Percentiles rank a stretch among this genome's conserved stretches.
Evolutionary conservation across 37 sponge, comb jelly and placozoan species (phyloP).

Genomic region (Halichondria panicea): DNA sequence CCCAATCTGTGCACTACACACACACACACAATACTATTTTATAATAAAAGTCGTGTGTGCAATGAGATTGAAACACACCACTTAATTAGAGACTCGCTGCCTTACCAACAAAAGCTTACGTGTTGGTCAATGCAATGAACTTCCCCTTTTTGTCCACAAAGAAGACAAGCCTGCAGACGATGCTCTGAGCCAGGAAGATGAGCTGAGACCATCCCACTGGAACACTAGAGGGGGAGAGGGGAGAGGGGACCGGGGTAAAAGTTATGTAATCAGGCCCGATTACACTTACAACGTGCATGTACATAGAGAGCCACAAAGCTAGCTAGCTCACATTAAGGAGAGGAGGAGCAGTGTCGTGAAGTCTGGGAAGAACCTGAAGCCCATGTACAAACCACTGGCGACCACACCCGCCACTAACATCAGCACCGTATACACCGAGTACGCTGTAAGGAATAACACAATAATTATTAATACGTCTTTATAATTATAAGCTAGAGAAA

Average conservation of each 20-base stretch:
- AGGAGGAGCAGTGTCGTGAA: background rate
- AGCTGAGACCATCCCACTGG: background rate
- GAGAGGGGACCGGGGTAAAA: background rate
- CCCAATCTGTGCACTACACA: background rate
- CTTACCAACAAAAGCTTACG: background rate
- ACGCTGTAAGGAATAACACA: background rate
- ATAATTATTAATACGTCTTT: too few species aligned
- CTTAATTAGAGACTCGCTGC: background rate
- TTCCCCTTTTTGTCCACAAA: constrained; percentile 18
- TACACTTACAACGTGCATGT: background rate
- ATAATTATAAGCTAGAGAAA: too few species aligned
- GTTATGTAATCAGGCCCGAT: background rate
- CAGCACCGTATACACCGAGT: background rate
- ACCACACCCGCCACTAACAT: background rate
- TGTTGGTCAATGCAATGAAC: constrained; percentile 17
- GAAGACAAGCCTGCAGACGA: constrained; percentile 24
- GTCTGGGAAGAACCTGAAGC: constrained; percentile 1
- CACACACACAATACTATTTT: too few species aligned
- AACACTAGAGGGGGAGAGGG: background rate
- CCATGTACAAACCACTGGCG: background rate
- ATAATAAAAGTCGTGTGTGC: too few species aligned
- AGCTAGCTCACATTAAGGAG: background rate
- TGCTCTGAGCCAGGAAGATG: background rate
- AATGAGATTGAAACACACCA: too few species aligned
- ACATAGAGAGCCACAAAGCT: background rate